Base-by-base conservation (phyloP, 2,888 invertebrate genomes). In the Galeruca laticollis region DNA sequence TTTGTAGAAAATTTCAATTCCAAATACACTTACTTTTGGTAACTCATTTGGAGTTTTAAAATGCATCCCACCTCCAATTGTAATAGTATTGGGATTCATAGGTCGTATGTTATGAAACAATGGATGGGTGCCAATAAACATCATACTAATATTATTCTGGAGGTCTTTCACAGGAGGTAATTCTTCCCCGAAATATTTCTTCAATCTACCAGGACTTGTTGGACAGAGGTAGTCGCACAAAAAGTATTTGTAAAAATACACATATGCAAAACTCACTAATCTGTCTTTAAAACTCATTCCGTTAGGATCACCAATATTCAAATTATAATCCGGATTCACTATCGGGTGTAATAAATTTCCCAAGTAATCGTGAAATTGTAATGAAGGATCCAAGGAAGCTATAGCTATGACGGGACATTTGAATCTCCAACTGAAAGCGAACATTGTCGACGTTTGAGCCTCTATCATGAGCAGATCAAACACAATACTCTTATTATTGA, bases 401-500 rank as follows among this genome's bases (percentile, higher is more conserved):
- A 85, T 70, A 1, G 81, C 84, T 47, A 85, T 82, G 31, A 82
- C 76, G 0, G 85, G 84, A 68, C 81, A 80, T 8, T 82, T 74
- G 63, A 83, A 84, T 59, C 78, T 75, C 76, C 82, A 79, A 31
- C 77, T 77, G 66, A 84, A 82, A 5, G 79, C 79, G 59, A 78
- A 73, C 73, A 79, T 77, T 1, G 77, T 75, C 0, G 82, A 81
- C 21, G 77, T 70, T 18, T 79, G 75, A 6, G 78, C 79, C 74
- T 85, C 84, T 4, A 81, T 74, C 51, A 84, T 80, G 2, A 84
- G 69, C 62, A 85, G 69, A 75, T 84, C 85, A 64, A 84, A 84
- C 8, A 79, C 64, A 33, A 77, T 74, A n/a, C 73, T 77, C 43
- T 77, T 66, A 70, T 82, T 78, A 20, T 80, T 71, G 18, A 84